These are phyloP conservation scores for Halcyon malimbica DNA, from an alignment of 2,113 vertebrate genomes.

Conservation along the genomic window DNA sequence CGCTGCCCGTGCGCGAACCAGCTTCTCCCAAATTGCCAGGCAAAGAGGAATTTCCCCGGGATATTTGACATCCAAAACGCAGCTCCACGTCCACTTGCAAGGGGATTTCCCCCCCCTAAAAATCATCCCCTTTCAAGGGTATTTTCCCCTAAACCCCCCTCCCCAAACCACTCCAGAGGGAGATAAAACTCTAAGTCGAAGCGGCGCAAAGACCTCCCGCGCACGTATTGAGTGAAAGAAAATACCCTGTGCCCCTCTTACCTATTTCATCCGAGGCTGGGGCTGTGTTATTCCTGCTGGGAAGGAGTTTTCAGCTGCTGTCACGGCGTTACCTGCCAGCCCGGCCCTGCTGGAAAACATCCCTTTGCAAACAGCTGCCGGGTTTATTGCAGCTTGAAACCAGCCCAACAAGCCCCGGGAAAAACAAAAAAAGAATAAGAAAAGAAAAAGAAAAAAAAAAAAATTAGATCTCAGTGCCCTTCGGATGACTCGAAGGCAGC, in stretches of 20 bases:
- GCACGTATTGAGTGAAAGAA: rapidly evolving
- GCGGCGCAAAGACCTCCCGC: rapidly evolving
- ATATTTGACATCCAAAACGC: not conserved
- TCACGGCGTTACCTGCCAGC: not conserved
- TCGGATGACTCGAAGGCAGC: not conserved
- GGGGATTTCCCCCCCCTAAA: not conserved
- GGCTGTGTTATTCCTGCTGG: not conserved
- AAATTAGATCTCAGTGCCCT: not conserved
- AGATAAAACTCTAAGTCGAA: not conserved
- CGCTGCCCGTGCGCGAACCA: not conserved
- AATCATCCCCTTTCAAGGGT: not conserved
- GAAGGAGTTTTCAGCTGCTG: not conserved
- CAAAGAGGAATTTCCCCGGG: not conserved
- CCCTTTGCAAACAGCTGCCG: not conserved
- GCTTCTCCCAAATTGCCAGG: too few relatives aligned
- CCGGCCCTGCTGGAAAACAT: not conserved
- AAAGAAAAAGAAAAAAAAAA: not conserved
- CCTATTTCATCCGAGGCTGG: not conserved
- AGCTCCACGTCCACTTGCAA: not conserved
- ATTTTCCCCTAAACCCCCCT: not conserved
- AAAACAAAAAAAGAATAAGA: not conserved
- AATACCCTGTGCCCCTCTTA: rapidly evolving
- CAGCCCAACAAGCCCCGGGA: not conserved
- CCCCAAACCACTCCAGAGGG: not conserved
- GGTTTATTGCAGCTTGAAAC: not conserved